Percentiles rank a stretch among this genome's conserved stretches.
Conservation (phyloP, 1,140 invertebrate species). For the Lasioglossum baleicum region DNA sequence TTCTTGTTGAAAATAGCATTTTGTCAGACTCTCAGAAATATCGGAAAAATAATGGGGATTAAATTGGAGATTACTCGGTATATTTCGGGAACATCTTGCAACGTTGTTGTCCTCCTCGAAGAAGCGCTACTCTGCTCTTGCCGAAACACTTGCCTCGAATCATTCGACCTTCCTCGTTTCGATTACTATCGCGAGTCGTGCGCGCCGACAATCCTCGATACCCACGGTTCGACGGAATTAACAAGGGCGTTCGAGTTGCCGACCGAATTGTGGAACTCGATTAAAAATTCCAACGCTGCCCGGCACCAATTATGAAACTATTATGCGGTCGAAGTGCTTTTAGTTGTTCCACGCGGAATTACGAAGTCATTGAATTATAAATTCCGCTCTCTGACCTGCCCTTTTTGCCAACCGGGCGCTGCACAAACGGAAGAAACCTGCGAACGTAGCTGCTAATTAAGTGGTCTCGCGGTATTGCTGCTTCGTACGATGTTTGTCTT, state of each 20-base stretch:
- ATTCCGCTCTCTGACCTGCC: background rate
- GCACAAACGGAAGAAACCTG: background rate
- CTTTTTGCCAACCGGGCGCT: background rate
- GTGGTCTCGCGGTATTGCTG: constrained; percentile 1
- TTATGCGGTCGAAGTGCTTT: constrained; percentile 35
- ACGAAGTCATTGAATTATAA: constrained; percentile 40
- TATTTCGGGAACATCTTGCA: no score
- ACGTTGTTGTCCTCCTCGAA: no score
- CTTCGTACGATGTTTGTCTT: constrained; percentile 38
- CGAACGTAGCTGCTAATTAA: constrained; percentile 35
- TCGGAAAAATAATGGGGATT: no score
- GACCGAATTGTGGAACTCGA: constrained; percentile 38
- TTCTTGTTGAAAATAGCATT: no score
- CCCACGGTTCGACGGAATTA: constrained; percentile 26
- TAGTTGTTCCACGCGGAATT: constrained; percentile 46
- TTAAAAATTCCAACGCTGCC: constrained; percentile 48
- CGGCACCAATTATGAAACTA: constrained; percentile 52
- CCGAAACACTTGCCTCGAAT: no score
- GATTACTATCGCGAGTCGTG: background rate
- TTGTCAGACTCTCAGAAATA: no score
- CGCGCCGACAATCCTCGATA: background rate
- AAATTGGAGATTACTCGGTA: no score
- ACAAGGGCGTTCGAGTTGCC: constrained; percentile 14
- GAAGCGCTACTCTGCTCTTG: no score
- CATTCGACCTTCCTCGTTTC: background rate